These are phyloP conservation scores for Hormaphis cornu DNA, from an alignment of 1,140 invertebrate species.

Conservation along the genomic window DNA sequence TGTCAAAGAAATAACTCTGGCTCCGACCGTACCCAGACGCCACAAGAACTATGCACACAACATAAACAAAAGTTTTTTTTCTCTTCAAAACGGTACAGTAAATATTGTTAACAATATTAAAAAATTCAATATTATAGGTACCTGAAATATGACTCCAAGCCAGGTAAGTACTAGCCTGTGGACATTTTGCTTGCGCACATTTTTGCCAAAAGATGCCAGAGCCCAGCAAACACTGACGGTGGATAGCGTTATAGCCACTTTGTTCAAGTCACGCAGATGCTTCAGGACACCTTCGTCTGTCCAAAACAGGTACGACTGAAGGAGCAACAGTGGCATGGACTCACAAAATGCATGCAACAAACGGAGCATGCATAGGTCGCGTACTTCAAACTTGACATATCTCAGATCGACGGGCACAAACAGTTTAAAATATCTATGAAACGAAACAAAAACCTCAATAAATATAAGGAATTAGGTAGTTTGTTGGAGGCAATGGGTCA, in stretches of 20 bases:
- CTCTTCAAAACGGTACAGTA: no score
- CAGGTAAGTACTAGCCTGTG: constrained; percentile 76
- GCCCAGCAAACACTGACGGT: constrained; percentile 83
- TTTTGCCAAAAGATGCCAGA: constrained; percentile 80
- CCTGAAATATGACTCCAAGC: constrained; percentile 77
- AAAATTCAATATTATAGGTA: constrained; percentile 37
- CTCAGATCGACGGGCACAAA: constrained; percentile 75
- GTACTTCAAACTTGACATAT: constrained; percentile 68
- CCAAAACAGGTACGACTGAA: constrained; percentile 68
- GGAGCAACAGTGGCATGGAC: constrained; percentile 73
- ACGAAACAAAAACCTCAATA: no score
- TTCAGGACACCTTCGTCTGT: constrained; percentile 38
- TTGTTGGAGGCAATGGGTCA: no score
- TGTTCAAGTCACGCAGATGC: constrained; percentile 63
- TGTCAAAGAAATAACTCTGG: constrained; percentile 67
- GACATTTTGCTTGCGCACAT: constrained; percentile 67
- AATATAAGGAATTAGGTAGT: no score
- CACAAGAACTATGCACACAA: constrained; percentile 60
- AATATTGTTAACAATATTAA: not conserved
- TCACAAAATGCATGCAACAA: constrained; percentile 79
- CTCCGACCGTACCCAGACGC: constrained; percentile 76
- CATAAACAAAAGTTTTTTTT: no score
- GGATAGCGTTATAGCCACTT: constrained; percentile 70
- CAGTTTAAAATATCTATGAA: constrained; percentile 68
- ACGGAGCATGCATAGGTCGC: constrained; percentile 65